A percentile compares a stretch with the other conserved stretches of the same genome.
Conservation (phyloP, 2,888 invertebrate genomes). For the Drosophila imparisetae region DNA sequence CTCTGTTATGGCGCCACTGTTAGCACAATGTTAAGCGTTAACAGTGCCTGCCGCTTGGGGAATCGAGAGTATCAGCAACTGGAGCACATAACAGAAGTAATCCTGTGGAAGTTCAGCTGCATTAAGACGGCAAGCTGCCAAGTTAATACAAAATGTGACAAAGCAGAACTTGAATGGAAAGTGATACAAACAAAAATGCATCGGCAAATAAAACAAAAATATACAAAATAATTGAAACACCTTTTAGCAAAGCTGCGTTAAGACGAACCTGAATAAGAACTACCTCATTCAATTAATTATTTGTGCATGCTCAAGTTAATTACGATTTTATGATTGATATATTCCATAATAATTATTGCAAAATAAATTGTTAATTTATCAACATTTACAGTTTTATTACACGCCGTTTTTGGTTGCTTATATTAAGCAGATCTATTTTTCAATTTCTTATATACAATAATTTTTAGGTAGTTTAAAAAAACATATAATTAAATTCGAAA, state of each 20-base stretch:
- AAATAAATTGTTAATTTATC: rapidly evolving
- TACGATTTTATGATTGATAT: no score
- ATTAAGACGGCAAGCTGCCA: background rate
- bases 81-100: background rate
- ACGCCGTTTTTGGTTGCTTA: background rate
- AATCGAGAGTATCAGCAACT: background rate
- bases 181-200: background rate
- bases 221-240: background rate
- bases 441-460: no score
- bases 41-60: conserved; percentile 2
- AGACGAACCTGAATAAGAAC: background rate
- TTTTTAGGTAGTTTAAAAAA: background rate
- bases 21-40: conserved; percentile 18
- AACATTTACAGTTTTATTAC: no score
- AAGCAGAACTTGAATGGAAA: background rate
- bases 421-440: background rate
- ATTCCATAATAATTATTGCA: background rate
- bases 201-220: background rate
- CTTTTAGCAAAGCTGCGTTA: background rate
- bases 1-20: conserved; percentile 29
- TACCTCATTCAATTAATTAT: background rate
- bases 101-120: background rate
- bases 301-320: background rate
- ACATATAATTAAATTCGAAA: background rate
- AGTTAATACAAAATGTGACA: background rate